These are phyloP conservation scores for Paraescarpia echinospica DNA, from an alignment of 1,140 invertebrate species.

Conservation along the genomic window DNA sequence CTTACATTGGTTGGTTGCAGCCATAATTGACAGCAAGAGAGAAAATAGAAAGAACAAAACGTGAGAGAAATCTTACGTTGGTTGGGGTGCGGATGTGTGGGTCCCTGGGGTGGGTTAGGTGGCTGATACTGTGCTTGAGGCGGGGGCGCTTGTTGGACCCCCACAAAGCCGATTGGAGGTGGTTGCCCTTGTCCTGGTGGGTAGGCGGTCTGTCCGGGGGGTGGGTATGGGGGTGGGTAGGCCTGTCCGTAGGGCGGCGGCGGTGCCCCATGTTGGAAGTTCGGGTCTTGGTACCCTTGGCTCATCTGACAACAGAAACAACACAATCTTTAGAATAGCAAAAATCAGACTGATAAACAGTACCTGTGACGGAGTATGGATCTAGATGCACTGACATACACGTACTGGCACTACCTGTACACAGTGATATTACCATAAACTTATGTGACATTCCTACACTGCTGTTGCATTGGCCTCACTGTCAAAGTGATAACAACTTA, in stretches of 20 bases:
- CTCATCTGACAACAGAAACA: background rate
- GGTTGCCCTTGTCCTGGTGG: background rate
- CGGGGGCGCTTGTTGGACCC: background rate
- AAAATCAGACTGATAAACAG: too few species aligned
- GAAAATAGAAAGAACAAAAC: background rate
- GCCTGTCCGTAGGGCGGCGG: constrained; percentile 11
- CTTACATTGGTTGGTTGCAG: background rate
- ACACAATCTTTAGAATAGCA: background rate
- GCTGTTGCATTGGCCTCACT: too few species aligned
- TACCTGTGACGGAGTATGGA: too few species aligned
- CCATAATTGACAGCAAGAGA: too few species aligned
- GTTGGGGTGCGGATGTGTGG: background rate
- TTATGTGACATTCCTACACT: too few species aligned
- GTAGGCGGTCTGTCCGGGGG: background rate
- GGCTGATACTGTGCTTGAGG: background rate
- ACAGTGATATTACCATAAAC: too few species aligned
- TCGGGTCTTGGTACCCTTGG: background rate
- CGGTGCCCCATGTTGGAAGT: background rate
- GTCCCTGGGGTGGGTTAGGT: background rate
- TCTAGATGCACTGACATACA: too few species aligned
- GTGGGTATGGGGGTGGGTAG: background rate
- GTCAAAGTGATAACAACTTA: too few species aligned
- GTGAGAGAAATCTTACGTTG: background rate
- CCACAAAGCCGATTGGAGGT: background rate
- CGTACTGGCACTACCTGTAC: too few species aligned